These are phyloP conservation scores for Phataginus tetradactyla DNA, from an alignment of 2,797 vertebrate genomes.

Conservation along the genomic window DNA sequence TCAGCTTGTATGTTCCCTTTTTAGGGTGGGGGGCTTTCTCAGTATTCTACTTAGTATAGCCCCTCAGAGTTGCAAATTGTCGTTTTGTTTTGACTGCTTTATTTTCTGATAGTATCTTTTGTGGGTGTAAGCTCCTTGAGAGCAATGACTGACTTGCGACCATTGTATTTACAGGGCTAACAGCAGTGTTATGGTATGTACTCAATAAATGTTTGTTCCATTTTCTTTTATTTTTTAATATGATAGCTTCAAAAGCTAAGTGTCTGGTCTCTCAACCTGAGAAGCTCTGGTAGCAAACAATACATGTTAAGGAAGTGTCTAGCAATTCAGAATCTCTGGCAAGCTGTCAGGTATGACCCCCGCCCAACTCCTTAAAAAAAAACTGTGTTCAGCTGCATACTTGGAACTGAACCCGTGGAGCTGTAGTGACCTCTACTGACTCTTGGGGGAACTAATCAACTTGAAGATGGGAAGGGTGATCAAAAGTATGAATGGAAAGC, in stretches of 20 bases:
- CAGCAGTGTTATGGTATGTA: neutral
- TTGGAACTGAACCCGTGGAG: neutral
- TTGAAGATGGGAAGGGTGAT: neutral
- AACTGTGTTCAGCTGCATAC: neutral
- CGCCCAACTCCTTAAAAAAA: neutral
- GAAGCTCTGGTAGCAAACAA: neutral
- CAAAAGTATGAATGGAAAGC: neutral
- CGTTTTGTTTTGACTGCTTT: neutral
- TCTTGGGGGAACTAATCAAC: slow-evolving; percentile 33
- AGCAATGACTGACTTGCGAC: neutral
- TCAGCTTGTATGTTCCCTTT: neutral
- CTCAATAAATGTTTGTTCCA: slow-evolving; percentile 50
- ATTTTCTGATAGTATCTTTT: neutral
- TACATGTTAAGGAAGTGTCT: neutral
- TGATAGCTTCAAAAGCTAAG: neutral
- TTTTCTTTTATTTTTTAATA: neutral
- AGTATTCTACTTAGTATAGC: neutral
- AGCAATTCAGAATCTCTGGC: neutral
- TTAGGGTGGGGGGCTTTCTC: neutral
- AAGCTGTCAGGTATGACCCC: neutral
- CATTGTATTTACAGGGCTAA: neutral
- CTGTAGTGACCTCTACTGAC: slow-evolving; percentile 72
- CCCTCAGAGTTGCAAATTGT: neutral
- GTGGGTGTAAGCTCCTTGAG: neutral
- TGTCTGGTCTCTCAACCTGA: neutral